Percentiles rank a stretch among this genome's conserved stretches.
phyloP scores from a whole-genome alignment of 2,113 vertebrate genomes.

The Odobenus rosmarus region DNA sequence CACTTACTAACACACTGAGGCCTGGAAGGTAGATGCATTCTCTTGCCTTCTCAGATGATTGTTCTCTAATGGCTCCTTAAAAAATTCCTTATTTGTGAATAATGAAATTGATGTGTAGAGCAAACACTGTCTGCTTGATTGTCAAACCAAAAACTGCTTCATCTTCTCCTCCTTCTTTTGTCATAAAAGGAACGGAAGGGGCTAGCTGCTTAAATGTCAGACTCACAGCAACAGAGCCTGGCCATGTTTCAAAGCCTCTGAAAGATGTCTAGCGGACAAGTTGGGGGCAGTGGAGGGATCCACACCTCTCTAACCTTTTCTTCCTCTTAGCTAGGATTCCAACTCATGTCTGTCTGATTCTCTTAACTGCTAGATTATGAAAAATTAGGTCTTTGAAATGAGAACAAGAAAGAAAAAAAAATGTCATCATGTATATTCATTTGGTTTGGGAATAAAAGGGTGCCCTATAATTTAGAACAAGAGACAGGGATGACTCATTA shows the following conservation, averaged over 20 bases:
- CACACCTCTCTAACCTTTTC: neutral
- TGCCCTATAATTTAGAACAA: conserved; percentile 61
- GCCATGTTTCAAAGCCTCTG: neutral
- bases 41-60: neutral
- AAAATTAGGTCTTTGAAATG: conserved; percentile 61
- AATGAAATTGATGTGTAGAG: neutral
- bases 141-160: neutral
- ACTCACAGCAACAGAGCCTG: conserved; percentile 6
- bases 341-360: conserved; percentile 34
- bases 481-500: conserved; percentile 64
- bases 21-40: neutral
- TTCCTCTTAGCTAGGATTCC: conserved; percentile 32
- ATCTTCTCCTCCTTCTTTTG: neutral
- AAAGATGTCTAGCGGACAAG: conserved; percentile 24
- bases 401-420: conserved; percentile 59
- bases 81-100: conserved; percentile 4
- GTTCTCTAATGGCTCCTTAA: conserved; percentile 1
- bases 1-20: neutral
- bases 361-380: conserved; percentile 62
- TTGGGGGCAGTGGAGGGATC: neutral
- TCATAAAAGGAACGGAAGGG: conserved; percentile 1
- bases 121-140: neutral
- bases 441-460: conserved; percentile 62
- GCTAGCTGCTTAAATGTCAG: conserved; percentile 3
- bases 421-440: conserved; percentile 58